Base-by-base conservation (phyloP, 30 jellyfish, hydroid and myxozoan species). In the Rhopilema esculentum region DNA sequence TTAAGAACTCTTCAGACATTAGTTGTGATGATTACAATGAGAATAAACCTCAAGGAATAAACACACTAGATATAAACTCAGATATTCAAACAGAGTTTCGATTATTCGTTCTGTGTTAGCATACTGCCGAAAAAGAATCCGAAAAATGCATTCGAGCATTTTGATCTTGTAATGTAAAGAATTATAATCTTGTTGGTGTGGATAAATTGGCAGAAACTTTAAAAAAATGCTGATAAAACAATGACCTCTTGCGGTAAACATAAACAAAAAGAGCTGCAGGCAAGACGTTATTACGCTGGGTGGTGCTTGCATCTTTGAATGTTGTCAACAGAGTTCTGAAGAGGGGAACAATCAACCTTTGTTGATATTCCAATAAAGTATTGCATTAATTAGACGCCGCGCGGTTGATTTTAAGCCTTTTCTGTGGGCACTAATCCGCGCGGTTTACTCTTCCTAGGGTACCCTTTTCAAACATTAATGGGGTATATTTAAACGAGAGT, bases 51-150 rank as follows among this genome's bases (percentile, higher is more conserved):
- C 63, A 23, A 19, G 75, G 53, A 12, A 77, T 23, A 65, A 24
- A 49, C 32, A 16, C 67, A 16, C 9, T n/a, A 27, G 18, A 16
- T 52, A 61, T 0, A 27, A 66, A 24, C 78, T 52, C 64, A 6
- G 4, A 49, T 66, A 33, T 1, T 29, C 79, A 78, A 63, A 78
- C 29, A 18, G 78, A 48, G 29, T 68, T 63, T 48, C 77, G 61
- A 18, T 69, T 69, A 22, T 31, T 2, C 31, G 21, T 66, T 29
- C 32, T 53, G 79, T 78, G 20, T 19, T 48, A 64, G 32, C 20
- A 57, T 23, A 62, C 71, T 26, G 68, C 28, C 32, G 68, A 1
- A 16, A 21, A 32, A 62, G 88, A 78, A 78, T 78, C 30, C 79
- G 48, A 78, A 78, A 78, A 24, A 78, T 78, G 7, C 20, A 20